phyloP scores from a whole-genome alignment of 1,140 invertebrate genomes.

The Zaprionus nigranus region DNA sequence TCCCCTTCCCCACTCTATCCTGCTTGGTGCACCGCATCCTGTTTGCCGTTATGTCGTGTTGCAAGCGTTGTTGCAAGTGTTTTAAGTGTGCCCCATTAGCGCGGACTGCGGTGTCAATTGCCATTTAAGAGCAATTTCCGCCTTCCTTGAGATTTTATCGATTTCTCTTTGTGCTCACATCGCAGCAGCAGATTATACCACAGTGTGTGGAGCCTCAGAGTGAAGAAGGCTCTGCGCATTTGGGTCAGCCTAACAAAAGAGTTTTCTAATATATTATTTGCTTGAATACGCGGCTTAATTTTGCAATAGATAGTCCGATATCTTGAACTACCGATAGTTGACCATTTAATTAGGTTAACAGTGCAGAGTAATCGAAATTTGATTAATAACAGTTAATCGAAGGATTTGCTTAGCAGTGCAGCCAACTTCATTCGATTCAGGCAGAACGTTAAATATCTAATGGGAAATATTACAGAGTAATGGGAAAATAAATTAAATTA shows the following conservation, averaged over 20 bases:
- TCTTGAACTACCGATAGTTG: neutral
- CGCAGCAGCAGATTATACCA: neutral
- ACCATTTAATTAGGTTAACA: neutral
- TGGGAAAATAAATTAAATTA: too few species aligned
- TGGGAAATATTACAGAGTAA: too few species aligned
- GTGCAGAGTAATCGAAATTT: neutral
- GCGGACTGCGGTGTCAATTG: slow-evolving; percentile 55
- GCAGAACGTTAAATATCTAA: too few species aligned
- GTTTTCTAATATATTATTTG: neutral
- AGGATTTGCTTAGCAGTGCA: neutral
- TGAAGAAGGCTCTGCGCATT: neutral
- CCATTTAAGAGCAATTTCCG: slow-evolving; percentile 63
- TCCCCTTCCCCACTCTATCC: neutral
- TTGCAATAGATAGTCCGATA: neutral
- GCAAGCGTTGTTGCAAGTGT: slow-evolving; percentile 19
- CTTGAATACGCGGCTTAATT: too few species aligned
- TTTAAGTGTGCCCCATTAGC: slow-evolving; percentile 60
- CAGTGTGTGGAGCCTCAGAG: too few species aligned
- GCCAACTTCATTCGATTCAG: neutral
- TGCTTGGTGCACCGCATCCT: neutral
- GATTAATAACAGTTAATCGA: neutral
- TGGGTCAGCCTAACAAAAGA: neutral
- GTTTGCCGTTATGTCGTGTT: slow-evolving; percentile 16
- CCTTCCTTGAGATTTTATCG: slow-evolving; percentile 48
- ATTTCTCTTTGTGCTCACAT: slow-evolving; percentile 28